Evolutionary conservation across 2,797 vertebrate species (phyloP).

Genomic region (Onychomys arenicola): DNA sequence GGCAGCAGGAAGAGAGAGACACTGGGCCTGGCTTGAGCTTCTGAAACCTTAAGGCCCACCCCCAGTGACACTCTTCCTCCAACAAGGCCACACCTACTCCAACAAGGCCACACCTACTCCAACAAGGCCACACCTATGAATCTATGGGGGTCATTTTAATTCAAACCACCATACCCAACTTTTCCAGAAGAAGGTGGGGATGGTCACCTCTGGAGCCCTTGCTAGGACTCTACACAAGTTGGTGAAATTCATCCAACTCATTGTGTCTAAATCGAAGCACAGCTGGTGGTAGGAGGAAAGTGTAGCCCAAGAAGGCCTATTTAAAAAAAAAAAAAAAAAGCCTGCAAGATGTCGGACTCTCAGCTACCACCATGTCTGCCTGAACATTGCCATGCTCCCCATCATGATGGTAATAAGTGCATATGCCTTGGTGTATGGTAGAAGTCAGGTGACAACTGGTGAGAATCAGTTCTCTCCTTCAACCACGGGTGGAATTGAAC

Average conservation of each 20-base stretch:
- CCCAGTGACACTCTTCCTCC: background rate
- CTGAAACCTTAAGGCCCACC: background rate
- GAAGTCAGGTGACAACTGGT: background rate
- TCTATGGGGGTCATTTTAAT: background rate
- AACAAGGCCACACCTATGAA: background rate
- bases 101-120: too few relatives aligned
- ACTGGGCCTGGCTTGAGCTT: background rate
- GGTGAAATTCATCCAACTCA: background rate
- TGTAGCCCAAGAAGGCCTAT: accelerated
- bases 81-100: too few relatives aligned
- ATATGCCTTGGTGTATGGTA: background rate
- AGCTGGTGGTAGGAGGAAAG: accelerated
- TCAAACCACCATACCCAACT: background rate
- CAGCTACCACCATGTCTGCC: too few relatives aligned
- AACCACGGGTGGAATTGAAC: background rate
- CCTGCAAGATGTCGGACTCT: too few relatives aligned
- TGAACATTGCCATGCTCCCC: too few relatives aligned
- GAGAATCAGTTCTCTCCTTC: background rate
- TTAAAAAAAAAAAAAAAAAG: too few relatives aligned
- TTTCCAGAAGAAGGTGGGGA: background rate
- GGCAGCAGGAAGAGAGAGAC: background rate
- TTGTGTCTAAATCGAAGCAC: background rate
- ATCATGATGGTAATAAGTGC: too few relatives aligned
- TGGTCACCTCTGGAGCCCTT: background rate
- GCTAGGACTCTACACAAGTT: background rate